Evolutionary conservation across 2,113 vertebrate genomes (phyloP), one percentile per base, ranked within the genome.

Genomic region (Butorides virescens): DNA sequence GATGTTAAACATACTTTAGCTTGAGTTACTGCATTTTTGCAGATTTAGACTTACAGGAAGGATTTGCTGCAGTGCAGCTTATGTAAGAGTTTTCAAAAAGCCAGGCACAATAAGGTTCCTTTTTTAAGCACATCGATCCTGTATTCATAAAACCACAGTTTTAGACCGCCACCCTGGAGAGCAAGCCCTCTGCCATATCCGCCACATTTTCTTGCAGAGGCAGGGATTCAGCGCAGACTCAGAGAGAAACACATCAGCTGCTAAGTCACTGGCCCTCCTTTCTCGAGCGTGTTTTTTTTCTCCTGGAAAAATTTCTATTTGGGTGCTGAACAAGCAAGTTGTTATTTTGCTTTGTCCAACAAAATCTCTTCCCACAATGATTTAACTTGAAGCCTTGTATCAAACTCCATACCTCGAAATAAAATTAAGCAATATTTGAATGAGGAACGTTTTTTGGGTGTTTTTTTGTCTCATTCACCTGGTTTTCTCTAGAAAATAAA

Each of bases 401-500:
- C 15, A 76, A 58, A 47, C 1, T 11, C 17, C 5, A n/a, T 29
- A 37, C 3, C 3, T 26, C 75, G 39, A 82, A 90, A 93, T 50
- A 39, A 89, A 66, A 56, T 36, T 2, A 62, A 91, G 46, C 3
- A 36, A 17, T 58, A 59, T 80, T 80, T 80, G 29, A 71, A 63
- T 36, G 4, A 47, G 4, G 1, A 80, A 18, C 2, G 11, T 13
- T 11, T 1, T 44, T 93, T 87, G 8, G 44, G 44, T 15, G 16
- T 46, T 19, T 46, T 46, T 47, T 19, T 47, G 21, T 74, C 25
- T 67, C 23, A 59, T 80, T 92, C 73, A 55, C 6, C 5, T 65
- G 23, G 12, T 42, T 62, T 86, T 86, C 29, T 73, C 47, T 74
- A 74, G 72, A 86, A 94, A 86, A 88, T 23, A 82, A 74, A 86